phyloP scores from a whole-genome alignment of 2,113 vertebrate genomes.

The Dicerorhinus sumatrensis region DNA sequence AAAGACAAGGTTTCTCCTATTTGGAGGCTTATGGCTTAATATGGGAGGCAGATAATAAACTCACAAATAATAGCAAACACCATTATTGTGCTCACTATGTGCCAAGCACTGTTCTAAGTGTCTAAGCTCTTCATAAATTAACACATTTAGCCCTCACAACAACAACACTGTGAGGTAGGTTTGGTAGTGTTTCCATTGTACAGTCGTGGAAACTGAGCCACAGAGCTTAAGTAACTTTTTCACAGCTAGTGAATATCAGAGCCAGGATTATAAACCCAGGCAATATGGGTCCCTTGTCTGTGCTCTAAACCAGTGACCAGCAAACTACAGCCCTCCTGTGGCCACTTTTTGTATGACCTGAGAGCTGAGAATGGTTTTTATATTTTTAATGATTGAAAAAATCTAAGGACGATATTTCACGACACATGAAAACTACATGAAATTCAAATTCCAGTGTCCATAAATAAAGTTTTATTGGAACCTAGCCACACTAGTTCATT shows the following conservation, averaged over 20 bases:
- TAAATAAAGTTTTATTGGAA: conserved; percentile 7
- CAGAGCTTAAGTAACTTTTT: neutral
- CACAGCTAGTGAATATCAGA: neutral
- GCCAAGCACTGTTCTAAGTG: neutral
- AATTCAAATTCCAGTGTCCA: neutral
- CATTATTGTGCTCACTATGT: neutral
- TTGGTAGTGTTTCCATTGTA: neutral
- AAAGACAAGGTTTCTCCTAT: conserved; percentile 8
- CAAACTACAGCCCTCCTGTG: neutral
- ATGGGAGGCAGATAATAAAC: neutral
- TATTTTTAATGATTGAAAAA: neutral
- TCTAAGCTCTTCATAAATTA: conserved; percentile 41
- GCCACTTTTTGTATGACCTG: conserved; percentile 29
- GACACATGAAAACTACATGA: neutral
- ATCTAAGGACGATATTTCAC: neutral
- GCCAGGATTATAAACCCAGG: neutral
- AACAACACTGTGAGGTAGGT: neutral
- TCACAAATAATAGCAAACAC: conserved; percentile 6
- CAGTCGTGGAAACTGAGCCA: neutral
- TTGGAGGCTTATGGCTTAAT: neutral
- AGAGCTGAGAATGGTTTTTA: neutral
- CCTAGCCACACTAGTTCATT: neutral
- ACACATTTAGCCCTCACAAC: neutral
- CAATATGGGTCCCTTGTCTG: neutral
- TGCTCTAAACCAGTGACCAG: conserved; percentile 13